These are phyloP conservation scores for Poecilia picta DNA, from an alignment of 2,797 vertebrate genomes.

Conservation along the genomic window DNA sequence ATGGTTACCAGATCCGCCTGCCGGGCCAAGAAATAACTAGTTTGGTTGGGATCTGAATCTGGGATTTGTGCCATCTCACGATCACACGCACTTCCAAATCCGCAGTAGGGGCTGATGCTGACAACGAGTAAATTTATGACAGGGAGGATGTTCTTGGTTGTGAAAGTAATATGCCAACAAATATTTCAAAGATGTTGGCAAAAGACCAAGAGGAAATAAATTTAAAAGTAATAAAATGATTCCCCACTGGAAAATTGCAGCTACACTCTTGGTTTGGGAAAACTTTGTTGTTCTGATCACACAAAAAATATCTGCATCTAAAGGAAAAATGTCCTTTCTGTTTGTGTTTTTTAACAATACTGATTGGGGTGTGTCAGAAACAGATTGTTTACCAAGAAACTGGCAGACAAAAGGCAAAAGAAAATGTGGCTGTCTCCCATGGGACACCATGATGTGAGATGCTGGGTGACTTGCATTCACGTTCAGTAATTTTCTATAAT, in stretches of 20 bases:
- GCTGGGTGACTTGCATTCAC: too few species aligned
- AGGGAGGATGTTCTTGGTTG: conserved; percentile 21
- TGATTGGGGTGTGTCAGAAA: not conserved
- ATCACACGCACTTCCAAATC: conserved; percentile 48
- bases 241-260: not conserved
- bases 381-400: not conserved
- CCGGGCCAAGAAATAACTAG: conserved; percentile 52
- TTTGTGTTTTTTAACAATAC: not conserved
- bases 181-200: conserved; percentile 11
- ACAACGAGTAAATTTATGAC: conserved; percentile 36
- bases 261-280: not conserved
- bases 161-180: conserved; percentile 24
- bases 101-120: conserved; percentile 4
- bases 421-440: not conserved
- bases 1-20: conserved; percentile 16
- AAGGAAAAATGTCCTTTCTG: not conserved
- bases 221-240: not conserved
- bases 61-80: conserved; percentile 60
- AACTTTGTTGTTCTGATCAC: not conserved
- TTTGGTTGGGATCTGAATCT: conserved; percentile 52
- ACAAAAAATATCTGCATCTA: not conserved
- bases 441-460: not conserved
- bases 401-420: not conserved
- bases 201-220: conserved; percentile 12
- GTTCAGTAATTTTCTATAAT: not conserved